Evolutionary conservation across 1,140 invertebrate species (phyloP), one percentile per base, ranked within the genome.

Genomic region (Drosophila malerkotliana): DNA sequence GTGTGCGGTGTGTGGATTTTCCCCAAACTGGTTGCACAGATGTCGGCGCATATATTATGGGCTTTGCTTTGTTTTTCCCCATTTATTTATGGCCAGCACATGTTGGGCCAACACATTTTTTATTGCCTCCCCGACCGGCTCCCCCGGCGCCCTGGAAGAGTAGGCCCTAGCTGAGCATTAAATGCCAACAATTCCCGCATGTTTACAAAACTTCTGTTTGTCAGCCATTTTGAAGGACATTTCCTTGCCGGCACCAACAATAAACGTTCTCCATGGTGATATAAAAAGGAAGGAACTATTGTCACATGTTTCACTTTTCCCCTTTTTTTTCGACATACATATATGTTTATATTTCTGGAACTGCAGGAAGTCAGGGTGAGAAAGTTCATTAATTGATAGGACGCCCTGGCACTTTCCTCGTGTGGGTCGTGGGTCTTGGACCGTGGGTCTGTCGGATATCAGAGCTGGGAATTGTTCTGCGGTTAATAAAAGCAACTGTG

Each of bases 301-400:
- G 82, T 61, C 57, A 85, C 58, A 60, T 74, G 75, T 61, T 60
- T 63, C 58, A 63, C 44, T 49, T 73, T 44, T 21, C 37, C 0
- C 18, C 6, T 4, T 7, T 44, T 44, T 26, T 26, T 45, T 24
- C 0, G 26, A 21, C 26, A 28, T 28, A 28, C 26, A 28, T 26
- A 9, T 3, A 4, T 5, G 2, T 30, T 14, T 24, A 21, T 15
- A n/a, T 21, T 69, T 61, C 56, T 59, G 57, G 58, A 61, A 32
- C 8, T 32, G 9, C 32, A 37, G 34, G 34, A 5, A 32, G 34
- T 30, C 55, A 41, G 39, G 66, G 59, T 63, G 69, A 66, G 56
- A 69, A 72, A 61, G 73, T 81, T 77, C 64, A 81, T 81, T 85
- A 77, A 87, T 81, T 85, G 78, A 81, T 78, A 67, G 74, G 74